phyloP scores from a whole-genome alignment of 2,888 invertebrate genomes.

The Cyclophora albipunctata region DNA sequence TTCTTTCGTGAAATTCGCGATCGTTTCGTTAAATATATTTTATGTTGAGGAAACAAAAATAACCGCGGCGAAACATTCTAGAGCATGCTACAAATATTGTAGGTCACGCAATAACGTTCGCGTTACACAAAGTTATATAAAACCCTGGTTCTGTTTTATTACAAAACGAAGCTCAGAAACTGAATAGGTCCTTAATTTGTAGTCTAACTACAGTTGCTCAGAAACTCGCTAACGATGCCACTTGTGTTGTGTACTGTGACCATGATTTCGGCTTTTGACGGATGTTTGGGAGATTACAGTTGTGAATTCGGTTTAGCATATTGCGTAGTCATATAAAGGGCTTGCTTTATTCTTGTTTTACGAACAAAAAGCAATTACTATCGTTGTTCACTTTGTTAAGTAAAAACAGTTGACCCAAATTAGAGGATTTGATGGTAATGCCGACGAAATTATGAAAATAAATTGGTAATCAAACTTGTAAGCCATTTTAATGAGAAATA shows the following conservation, averaged over 20 bases:
- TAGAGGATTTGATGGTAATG: too few species aligned
- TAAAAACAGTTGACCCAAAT: too few species aligned
- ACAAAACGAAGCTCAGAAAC: slow-evolving; percentile 6
- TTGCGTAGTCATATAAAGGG: slow-evolving; percentile 3
- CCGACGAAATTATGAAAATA: too few species aligned
- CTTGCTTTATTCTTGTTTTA: background rate
- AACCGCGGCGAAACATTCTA: too few species aligned
- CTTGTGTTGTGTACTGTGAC: slow-evolving; percentile 21
- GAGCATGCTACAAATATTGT: too few species aligned
- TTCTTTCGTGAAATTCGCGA: too few species aligned
- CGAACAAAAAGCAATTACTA: too few species aligned
- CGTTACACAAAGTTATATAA: background rate
- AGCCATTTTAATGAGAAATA: too few species aligned
- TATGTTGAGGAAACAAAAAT: background rate
- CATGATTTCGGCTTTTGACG: background rate
- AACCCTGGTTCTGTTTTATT: background rate
- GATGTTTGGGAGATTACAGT: background rate
- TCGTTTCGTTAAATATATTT: background rate
- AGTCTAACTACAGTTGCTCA: slow-evolving; percentile 9
- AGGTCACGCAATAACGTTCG: background rate
- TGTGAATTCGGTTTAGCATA: slow-evolving; percentile 3
- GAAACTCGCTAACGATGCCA: slow-evolving; percentile 26
- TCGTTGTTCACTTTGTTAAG: too few species aligned
- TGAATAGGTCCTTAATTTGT: slow-evolving; percentile 14
- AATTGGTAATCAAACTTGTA: too few species aligned